Conservation (phyloP, 2,797 vertebrate genomes). For the Crotalus adamanteus region DNA sequence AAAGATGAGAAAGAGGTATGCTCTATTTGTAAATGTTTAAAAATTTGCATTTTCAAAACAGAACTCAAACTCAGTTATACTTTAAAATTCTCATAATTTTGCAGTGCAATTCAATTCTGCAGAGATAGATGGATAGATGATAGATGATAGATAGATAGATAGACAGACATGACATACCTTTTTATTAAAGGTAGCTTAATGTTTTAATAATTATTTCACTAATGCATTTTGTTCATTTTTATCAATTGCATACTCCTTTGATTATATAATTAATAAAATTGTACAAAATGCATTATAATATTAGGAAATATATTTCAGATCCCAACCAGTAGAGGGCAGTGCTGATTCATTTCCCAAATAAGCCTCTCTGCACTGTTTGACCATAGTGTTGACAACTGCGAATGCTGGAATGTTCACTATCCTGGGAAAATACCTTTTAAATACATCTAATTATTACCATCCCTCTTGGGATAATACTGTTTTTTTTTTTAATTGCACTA, state of each 20-base stretch:
- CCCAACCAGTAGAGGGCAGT: slow-evolving; percentile 19
- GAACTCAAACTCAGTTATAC: not conserved
- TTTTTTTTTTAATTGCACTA: not conserved
- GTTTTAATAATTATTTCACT: not conserved
- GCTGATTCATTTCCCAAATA: not conserved
- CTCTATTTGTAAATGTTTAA: not conserved
- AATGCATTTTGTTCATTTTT: not conserved
- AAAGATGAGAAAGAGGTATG: not conserved
- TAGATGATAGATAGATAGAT: not conserved
- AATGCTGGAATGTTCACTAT: not conserved
- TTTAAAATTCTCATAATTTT: not conserved
- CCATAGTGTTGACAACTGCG: not conserved
- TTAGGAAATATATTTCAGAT: not conserved
- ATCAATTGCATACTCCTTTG: not conserved
- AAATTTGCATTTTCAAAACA: not conserved
- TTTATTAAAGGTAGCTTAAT: not conserved
- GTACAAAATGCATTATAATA: not conserved
- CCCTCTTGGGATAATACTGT: slow-evolving; percentile 2
- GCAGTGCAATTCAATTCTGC: not conserved
- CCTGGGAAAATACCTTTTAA: not conserved
- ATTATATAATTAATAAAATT: not conserved
- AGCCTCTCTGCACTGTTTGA: not conserved
- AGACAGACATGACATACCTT: not conserved
- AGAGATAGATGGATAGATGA: not conserved
- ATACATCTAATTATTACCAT: not conserved